Evolutionary conservation across 2,113 vertebrate species (phyloP), one percentile per base, ranked within the genome.

Genomic region (Hydrolagus affinis): DNA sequence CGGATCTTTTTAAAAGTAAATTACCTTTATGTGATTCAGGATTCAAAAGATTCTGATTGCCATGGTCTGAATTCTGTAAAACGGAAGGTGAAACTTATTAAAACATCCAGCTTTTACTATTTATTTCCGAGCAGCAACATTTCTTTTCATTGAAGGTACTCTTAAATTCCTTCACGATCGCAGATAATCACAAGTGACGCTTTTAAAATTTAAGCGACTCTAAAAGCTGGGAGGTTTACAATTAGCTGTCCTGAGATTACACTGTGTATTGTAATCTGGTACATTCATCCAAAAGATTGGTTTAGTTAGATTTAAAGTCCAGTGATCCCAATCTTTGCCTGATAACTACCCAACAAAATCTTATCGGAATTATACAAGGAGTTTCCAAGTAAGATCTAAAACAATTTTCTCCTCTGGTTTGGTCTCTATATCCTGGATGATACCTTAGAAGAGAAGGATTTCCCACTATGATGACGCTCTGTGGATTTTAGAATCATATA

Each of bases 111-210:
- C 23, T 28, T 75, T 17, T 17, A 14, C 23, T 62, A 7, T 80
- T 80, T 28, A 80, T 64, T 44, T 80, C 76, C 28, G 15, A 15
- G 57, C 6, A 0, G 11, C 23, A 8, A 44, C n/a, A 44, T 59
- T 28, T 62, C 44, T 78, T 60, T 71, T 0, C 19, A 78, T 60
- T 78, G 11, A 60, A 78, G 57, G 0, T 23, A 78, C 28, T 60
- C 56, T 59, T 77, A 77, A 76, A 78, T 78, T 78, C 57, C 76
- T 60, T 62, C 62, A 23, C 4, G 76, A 78, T 62, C 25, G n/a
- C 57, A 25, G 57, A 78, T 11, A 60, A 60, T 78, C 76, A 62
- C 7, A 28, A 62, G 62, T 80, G 10, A 80, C 25, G 23, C 60
- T 64, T 25, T 64, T 80, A 76, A 59, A 11, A n/a, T 59, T 76